Base-by-base conservation (phyloP, 2,888 invertebrate genomes). In the Drosophila kokeensis region DNA sequence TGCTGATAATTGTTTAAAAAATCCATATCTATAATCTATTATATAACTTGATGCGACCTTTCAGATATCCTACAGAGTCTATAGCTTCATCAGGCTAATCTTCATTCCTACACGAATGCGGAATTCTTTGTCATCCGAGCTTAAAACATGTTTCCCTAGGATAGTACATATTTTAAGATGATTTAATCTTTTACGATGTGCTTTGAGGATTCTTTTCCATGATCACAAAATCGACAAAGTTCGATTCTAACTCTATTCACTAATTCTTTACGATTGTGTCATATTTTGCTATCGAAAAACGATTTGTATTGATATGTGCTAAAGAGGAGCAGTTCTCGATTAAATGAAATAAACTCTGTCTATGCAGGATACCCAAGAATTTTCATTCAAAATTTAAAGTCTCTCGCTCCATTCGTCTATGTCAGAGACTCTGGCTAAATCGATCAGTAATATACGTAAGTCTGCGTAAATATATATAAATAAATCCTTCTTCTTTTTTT, bases 41-140 rank as follows among this genome's bases (percentile, higher is more conserved):
- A 13, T 21, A 13, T 21, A 42, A 6, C 21, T 11, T 13, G 11
- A 21, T 6, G 1, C 21, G 3, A 21, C 7, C 7, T 45, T 21
- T 42, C 21, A 6, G 11, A 21, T 10, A 0, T 10, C 10, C 30
- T 0, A 3, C 30, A 30, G 1, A 3, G 3, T 1, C 21, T 1
- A 13, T 42, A 21, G 21, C 7, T 21, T 7, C 21, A 21, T 2
- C 40, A 40, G n/a, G n/a, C n/a, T n/a, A n/a, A 11, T 4, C n/a
- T 2, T n/a, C 11, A 40, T 13, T 21, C 2, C 3, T 4, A 3
- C 11, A 13, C 21, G 3, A 42, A 1, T 6, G 15, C 34, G 15
- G 13, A 0, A 13, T 6, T 34, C 34, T 38, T 38, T 18, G 18
- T 38, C 13, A 13, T 6, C 34, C 38, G 38, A 18, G 30, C 6